Percentiles rank a stretch among this genome's conserved stretches.
Conservation (phyloP, 2,113 vertebrate species). For the Lepus americanus region DNA sequence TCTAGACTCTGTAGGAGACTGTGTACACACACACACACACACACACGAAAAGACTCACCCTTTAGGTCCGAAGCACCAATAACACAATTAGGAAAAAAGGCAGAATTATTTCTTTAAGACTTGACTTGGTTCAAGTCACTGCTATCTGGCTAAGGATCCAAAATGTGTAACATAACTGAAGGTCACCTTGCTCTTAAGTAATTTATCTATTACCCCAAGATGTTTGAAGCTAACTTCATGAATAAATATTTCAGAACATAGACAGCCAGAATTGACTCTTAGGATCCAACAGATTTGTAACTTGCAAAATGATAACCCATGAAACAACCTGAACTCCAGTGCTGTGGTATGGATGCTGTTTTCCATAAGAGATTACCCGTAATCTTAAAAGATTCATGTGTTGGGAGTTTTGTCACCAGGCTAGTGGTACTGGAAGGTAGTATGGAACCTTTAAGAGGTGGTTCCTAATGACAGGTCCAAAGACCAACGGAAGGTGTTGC, state of each 20-base stretch:
- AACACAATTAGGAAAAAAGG: not conserved
- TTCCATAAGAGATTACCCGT: too few species aligned
- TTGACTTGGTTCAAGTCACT: not conserved
- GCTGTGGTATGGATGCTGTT: too few species aligned
- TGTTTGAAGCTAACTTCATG: not conserved
- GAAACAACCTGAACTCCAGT: not conserved
- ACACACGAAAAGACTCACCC: not conserved
- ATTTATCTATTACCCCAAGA: not conserved
- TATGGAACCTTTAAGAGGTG: too few species aligned
- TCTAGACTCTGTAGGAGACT: not conserved
- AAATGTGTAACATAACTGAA: not conserved
- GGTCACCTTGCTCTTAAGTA: not conserved
- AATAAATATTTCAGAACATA: not conserved
- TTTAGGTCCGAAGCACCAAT: not conserved
- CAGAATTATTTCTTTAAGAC: not conserved
- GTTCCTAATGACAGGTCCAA: too few species aligned
- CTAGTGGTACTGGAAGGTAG: too few species aligned
- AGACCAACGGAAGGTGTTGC: too few species aligned
- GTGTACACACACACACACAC: too few species aligned
- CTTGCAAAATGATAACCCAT: slow-evolving; percentile 38
- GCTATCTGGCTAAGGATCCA: not conserved
- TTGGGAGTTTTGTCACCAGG: too few species aligned
- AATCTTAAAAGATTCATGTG: too few species aligned
- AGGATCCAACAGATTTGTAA: not conserved
- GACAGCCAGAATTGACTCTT: not conserved